These are phyloP conservation scores for Macrostomum lignano DNA, from an alignment of 1,140 invertebrate species.

Conservation along the genomic window DNA sequence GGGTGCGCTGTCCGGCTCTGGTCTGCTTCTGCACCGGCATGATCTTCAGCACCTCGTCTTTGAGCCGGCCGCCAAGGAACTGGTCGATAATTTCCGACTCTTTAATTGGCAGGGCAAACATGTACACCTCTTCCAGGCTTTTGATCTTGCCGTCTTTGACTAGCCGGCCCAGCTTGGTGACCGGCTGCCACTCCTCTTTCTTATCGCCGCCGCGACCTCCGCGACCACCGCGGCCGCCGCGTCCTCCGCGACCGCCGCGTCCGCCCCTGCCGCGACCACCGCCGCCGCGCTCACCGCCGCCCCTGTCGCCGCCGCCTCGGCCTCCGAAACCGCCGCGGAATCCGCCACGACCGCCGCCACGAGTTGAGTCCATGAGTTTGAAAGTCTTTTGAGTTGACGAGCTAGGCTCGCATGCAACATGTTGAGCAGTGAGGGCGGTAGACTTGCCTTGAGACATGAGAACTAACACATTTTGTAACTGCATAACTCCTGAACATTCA, in stretches of 20 bases:
- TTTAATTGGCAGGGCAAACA: conserved; percentile 93
- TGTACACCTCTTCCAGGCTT: conserved; percentile 84
- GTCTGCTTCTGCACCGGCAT: conserved; percentile 99
- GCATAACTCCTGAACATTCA: too few relatives aligned
- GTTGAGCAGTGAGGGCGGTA: too few relatives aligned
- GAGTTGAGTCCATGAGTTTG: too few relatives aligned
- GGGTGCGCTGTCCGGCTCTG: conserved; percentile 86
- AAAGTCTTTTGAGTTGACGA: too few relatives aligned
- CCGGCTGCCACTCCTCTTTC: conserved; percentile 80
- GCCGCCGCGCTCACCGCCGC: conserved; percentile 1
- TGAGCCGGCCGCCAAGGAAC: conserved; percentile 57
- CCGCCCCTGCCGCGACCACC: not conserved
- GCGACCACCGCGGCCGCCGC: not conserved
- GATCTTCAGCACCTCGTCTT: conserved; percentile 93
- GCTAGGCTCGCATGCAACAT: too few relatives aligned
- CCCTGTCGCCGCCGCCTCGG: too few relatives aligned
- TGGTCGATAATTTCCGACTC: conserved; percentile 96
- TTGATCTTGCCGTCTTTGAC: conserved; percentile 86
- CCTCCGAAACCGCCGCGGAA: too few relatives aligned
- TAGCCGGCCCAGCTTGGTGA: conserved; percentile 83
- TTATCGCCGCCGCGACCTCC: conserved; percentile 1
- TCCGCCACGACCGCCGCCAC: too few relatives aligned
- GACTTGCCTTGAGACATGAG: too few relatives aligned
- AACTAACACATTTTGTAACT: too few relatives aligned
- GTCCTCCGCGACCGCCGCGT: conserved; percentile 2